Evolutionary conservation across 2,888 invertebrate genomes (phyloP).

Genomic region (Mechanitis messenoides): DNA sequence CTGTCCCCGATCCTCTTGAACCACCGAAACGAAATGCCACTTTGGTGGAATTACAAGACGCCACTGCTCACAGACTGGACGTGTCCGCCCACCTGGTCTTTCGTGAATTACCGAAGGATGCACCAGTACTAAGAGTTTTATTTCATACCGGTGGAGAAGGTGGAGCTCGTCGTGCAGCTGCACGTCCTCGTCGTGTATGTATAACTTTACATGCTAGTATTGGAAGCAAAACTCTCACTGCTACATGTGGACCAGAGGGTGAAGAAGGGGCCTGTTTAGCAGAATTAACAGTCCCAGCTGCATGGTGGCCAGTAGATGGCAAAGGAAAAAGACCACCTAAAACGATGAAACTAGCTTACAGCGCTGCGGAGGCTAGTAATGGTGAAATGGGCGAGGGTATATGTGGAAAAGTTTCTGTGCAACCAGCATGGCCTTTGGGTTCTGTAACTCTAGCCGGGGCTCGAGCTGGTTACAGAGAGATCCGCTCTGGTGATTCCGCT

Average conservation of each 20-base stretch:
- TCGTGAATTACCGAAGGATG: slow-evolving; percentile 88
- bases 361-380: slow-evolving; percentile 88
- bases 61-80: slow-evolving; percentile 86
- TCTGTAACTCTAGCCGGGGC: slow-evolving; percentile 85
- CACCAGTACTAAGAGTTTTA: slow-evolving; percentile 92
- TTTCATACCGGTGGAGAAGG: slow-evolving; percentile 94
- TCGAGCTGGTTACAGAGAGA: slow-evolving; percentile 88
- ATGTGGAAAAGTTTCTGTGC: slow-evolving; percentile 82
- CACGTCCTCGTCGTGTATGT: slow-evolving; percentile 85
- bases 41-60: slow-evolving; percentile 76
- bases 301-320: slow-evolving; percentile 91
- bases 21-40: slow-evolving; percentile 77
- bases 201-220: slow-evolving; percentile 86
- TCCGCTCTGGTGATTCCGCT: slow-evolving; percentile 88
- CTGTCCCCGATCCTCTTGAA: slow-evolving; percentile 89
- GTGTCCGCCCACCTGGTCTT: slow-evolving; percentile 97
- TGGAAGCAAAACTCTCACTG: slow-evolving; percentile 80
- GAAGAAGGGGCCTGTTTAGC: slow-evolving; percentile 95
- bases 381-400: slow-evolving; percentile 81
- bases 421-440: slow-evolving; percentile 80
- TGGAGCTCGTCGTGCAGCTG: slow-evolving; percentile 83
- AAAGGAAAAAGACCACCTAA: slow-evolving; percentile 81
- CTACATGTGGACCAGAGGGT: slow-evolving; percentile 95
- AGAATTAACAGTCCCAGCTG: slow-evolving; percentile 89
- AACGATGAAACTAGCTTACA: slow-evolving; percentile 88